A percentile compares a stretch with the other conserved stretches of the same genome.
Evolutionary conservation across 2,888 invertebrate genomes (phyloP).

Genomic region (Polymixis flavicincta): DNA sequence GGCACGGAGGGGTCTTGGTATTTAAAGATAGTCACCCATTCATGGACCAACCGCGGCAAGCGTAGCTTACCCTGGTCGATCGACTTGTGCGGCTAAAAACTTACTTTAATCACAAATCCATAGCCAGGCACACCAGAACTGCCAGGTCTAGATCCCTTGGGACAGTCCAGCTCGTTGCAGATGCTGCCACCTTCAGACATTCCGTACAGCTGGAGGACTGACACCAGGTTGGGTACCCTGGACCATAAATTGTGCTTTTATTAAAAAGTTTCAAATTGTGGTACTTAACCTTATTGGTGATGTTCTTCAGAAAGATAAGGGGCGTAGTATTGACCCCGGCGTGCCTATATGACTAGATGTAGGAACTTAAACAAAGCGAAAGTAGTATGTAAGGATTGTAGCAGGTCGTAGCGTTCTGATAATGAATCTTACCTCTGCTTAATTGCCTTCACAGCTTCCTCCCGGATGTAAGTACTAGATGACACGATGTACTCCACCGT

Average conservation of each 20-base stretch:
- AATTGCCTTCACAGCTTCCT: conserved; percentile 53
- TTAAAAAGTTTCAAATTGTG: too few relatives aligned
- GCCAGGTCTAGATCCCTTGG: conserved; percentile 54
- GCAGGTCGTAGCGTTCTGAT: neutral
- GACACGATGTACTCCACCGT: conserved; percentile 62
- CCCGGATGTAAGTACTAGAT: conserved; percentile 60
- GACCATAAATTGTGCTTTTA: too few relatives aligned
- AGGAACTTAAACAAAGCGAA: neutral
- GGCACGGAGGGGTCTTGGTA: too few relatives aligned
- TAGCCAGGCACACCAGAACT: conserved; percentile 63
- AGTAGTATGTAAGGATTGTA: neutral
- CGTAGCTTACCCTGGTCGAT: neutral
- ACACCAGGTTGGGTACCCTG: conserved; percentile 63
- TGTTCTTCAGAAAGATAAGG: too few relatives aligned
- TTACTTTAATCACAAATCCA: conserved; percentile 65
- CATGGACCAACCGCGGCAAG: neutral
- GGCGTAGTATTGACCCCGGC: too few relatives aligned
- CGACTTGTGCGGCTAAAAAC: neutral
- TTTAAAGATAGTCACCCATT: too few relatives aligned
- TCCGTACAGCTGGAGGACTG: conserved; percentile 66
- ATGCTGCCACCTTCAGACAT: conserved; percentile 64
- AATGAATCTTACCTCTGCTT: conserved; percentile 45
- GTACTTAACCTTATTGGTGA: too few relatives aligned
- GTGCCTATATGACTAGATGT: too few relatives aligned
- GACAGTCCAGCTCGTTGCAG: conserved; percentile 43